A percentile compares a stretch with the other conserved stretches of the same genome.
These are phyloP conservation scores for Pseudomyrmex dendroicus DNA, from an alignment of 1,140 invertebrate genomes.

Conservation along the genomic window DNA sequence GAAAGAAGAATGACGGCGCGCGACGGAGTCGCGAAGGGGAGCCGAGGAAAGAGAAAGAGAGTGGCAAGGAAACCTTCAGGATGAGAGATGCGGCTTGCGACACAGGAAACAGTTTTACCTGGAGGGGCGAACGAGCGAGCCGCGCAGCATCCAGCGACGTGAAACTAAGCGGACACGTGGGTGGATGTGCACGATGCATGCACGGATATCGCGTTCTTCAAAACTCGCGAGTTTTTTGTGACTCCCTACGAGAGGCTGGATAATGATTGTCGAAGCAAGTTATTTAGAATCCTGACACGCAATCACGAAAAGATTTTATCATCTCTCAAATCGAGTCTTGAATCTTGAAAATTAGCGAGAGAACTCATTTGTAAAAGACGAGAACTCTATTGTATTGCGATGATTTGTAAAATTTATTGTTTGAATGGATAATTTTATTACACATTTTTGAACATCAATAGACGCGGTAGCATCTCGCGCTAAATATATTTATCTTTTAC, in stretches of 20 bases:
- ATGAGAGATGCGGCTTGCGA: constrained; percentile 79
- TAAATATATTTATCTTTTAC: too few relatives aligned
- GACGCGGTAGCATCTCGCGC: too few relatives aligned
- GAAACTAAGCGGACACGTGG: constrained; percentile 56
- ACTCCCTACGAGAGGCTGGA: constrained; percentile 49
- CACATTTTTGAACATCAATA: too few relatives aligned
- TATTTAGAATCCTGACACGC: constrained; percentile 10
- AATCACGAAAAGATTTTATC: not conserved
- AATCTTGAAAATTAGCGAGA: not conserved
- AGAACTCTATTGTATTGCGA: not conserved
- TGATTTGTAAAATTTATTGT: too few relatives aligned
- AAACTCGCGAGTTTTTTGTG: constrained; percentile 70
- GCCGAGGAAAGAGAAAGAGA: constrained; percentile 41
- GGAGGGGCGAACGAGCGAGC: constrained; percentile 65
- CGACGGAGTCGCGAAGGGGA: not conserved
- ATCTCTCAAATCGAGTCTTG: not conserved
- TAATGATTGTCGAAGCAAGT: constrained; percentile 1
- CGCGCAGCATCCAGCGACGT: constrained; percentile 59
- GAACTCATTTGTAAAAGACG: not conserved
- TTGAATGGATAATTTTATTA: too few relatives aligned
- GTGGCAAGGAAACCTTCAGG: constrained; percentile 66
- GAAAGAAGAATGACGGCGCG: constrained; percentile 64
- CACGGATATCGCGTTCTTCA: constrained; percentile 67
- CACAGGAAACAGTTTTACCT: constrained; percentile 81
- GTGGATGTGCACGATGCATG: constrained; percentile 75